Evolutionary conservation across 1,140 invertebrate species (phyloP).

Genomic region (Musca vetustissima): DNA sequence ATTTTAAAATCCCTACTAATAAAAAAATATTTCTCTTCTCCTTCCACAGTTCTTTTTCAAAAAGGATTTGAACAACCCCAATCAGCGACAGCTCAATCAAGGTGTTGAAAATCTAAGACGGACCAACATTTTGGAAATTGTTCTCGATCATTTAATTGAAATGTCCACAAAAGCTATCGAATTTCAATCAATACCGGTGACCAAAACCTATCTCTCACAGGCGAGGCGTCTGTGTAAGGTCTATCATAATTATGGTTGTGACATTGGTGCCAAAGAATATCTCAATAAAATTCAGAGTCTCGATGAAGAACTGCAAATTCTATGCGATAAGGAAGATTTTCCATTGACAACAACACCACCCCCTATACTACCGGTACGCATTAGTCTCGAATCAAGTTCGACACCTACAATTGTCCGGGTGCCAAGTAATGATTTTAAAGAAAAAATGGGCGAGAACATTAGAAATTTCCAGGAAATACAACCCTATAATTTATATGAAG

Average conservation of each 20-base stretch:
- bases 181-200: conserved; percentile 60
- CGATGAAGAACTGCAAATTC: conserved; percentile 28
- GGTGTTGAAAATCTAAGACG: conserved; percentile 59
- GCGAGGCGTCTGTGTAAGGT: conserved; percentile 66
- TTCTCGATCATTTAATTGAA: conserved; percentile 53
- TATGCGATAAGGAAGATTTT: conserved; percentile 15
- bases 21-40: background rate
- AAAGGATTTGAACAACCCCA: conserved; percentile 54
- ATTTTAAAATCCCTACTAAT: background rate
- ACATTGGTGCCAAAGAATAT: conserved; percentile 59
- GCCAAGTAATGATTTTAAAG: background rate
- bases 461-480: background rate
- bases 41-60: conserved; percentile 57
- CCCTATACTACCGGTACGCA: conserved; percentile 28
- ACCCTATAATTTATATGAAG: conserved; percentile 14
- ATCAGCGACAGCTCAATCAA: conserved; percentile 43
- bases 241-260: conserved; percentile 61
- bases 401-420: background rate
- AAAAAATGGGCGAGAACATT: background rate
- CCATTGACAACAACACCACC: background rate
- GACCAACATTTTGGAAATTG: conserved; percentile 65
- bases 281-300: conserved; percentile 57
- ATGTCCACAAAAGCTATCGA: conserved; percentile 37
- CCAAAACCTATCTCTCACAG: conserved; percentile 68
- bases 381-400: conserved; percentile 16